Evolutionary conservation across 2,888 invertebrate species (phyloP).

Genomic region (Callyntrura guangdongensis): DNA sequence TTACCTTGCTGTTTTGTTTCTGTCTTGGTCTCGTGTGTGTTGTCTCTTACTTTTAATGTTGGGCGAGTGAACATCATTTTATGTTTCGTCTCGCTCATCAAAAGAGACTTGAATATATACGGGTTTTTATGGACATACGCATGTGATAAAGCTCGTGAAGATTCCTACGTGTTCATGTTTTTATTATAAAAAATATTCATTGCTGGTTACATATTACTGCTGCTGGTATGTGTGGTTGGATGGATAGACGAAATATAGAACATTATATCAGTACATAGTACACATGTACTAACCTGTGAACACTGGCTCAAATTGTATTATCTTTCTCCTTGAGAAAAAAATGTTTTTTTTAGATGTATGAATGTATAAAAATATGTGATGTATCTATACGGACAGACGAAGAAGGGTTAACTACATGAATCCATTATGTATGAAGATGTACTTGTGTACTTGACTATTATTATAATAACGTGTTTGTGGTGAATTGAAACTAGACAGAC

Average conservation of each 20-base stretch:
- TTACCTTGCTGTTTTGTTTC: conserved; percentile 26
- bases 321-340: conserved; percentile 60
- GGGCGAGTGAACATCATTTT: conserved; percentile 37
- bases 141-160: conserved; percentile 42
- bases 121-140: conserved; percentile 44
- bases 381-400: conserved; percentile 34
- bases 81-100: conserved; percentile 39
- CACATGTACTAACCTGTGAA: conserved; percentile 45
- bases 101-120: not conserved
- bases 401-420: conserved; percentile 45
- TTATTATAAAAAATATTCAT: conserved; percentile 43
- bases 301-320: conserved; percentile 27
- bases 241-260: no score
- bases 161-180: conserved; percentile 51
- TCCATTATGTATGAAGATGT: conserved; percentile 49
- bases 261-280: conserved; percentile 8
- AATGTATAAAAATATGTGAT: conserved; percentile 57
- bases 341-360: conserved; percentile 45
- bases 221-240: no score
- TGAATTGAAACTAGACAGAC: no score
- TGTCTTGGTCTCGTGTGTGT: conserved; percentile 2
- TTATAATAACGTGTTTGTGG: no score
- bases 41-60: conserved; percentile 26
- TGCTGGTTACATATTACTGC: conserved; percentile 43
- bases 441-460: conserved; percentile 25